Evolutionary conservation across 2,888 invertebrate species (phyloP), one percentile per base, ranked within the genome.

Genomic region (Cerastoderma edule): DNA sequence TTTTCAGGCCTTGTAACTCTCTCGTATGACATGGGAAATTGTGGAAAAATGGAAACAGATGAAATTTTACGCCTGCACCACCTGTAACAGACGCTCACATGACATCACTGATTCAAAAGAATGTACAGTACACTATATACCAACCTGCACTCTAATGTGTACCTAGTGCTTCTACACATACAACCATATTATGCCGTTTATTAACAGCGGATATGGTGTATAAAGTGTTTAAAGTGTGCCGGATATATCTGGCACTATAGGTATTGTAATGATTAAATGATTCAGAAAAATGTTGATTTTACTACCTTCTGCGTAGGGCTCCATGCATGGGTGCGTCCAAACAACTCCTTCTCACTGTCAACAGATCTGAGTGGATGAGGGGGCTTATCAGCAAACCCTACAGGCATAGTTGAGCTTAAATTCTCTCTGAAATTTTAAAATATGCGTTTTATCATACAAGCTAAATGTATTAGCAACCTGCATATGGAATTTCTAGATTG

Each of bases 401-500:
- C 82, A 30, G 85, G 84, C 10, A 53, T 67, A 24, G 85, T 83
- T 30, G 80, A 46, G 44, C 66, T 63, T 19, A 73, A 70, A 46
- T 66, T 70, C 1, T 30, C 67, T 39, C 80, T 80, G 53, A 4
- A 53, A 53, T 53, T 53, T 53, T 53, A 22, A 13, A 53, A 53
- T 2, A 1, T 19, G n/a, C 16, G 46, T 2, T 46, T 39, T n/a
- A n/a, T n/a, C n/a, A n/a, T n/a, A n/a, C n/a, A n/a, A n/a, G n/a
- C n/a, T n/a, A n/a, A n/a, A n/a, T n/a, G n/a, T n/a, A n/a, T n/a
- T n/a, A n/a, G n/a, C n/a, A n/a, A n/a, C n/a, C n/a, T n/a, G n/a
- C n/a, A n/a, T n/a, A n/a, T n/a, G n/a, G n/a, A n/a, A n/a, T n/a
- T n/a, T n/a, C n/a, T n/a, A n/a, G n/a, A n/a, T n/a, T n/a, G n/a